Conservation (phyloP, 2,888 invertebrate genomes). For the Scaptomyza cyrtandrae region DNA sequence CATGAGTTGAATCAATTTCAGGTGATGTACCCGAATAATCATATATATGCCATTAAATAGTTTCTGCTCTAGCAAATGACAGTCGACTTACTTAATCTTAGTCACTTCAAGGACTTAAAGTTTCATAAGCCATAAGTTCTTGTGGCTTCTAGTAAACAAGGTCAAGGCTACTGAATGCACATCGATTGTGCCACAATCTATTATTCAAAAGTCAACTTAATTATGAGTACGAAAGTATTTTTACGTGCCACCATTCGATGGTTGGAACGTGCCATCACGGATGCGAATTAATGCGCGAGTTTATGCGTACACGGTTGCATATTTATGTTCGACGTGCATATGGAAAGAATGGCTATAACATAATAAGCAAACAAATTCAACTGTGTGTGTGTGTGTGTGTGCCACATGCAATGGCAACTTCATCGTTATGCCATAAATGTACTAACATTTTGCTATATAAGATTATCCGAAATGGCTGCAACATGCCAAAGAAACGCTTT, state of each 20-base stretch:
- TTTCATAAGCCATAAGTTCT: neutral
- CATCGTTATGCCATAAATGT: slow-evolving; percentile 27
- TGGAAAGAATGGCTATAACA: slow-evolving; percentile 32
- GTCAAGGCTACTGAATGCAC: slow-evolving; percentile 32
- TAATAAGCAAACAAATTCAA: slow-evolving; percentile 50
- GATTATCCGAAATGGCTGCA: slow-evolving; percentile 41
- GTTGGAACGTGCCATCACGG: slow-evolving; percentile 25
- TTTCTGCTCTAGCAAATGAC: neutral
- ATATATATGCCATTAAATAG: neutral
- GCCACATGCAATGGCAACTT: slow-evolving; percentile 29
- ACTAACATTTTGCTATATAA: slow-evolving; percentile 16
- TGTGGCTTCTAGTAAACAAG: slow-evolving; percentile 10
- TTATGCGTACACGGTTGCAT: slow-evolving; percentile 11
- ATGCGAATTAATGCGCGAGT: slow-evolving; percentile 23
- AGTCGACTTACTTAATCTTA: neutral
- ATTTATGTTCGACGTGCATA: slow-evolving; percentile 18
- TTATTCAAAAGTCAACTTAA: slow-evolving; percentile 27
- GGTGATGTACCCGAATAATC: neutral
- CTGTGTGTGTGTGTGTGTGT: slow-evolving; percentile 18
- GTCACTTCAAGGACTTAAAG: neutral
- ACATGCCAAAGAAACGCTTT: slow-evolving; percentile 29
- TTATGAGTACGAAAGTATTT: slow-evolving; percentile 34
- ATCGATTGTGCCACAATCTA: slow-evolving; percentile 25
- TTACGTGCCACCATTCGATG: slow-evolving; percentile 56
- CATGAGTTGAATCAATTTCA: neutral